Base-by-base conservation (phyloP, 2,888 invertebrate genomes). In the Argynnis bischoffii region DNA sequence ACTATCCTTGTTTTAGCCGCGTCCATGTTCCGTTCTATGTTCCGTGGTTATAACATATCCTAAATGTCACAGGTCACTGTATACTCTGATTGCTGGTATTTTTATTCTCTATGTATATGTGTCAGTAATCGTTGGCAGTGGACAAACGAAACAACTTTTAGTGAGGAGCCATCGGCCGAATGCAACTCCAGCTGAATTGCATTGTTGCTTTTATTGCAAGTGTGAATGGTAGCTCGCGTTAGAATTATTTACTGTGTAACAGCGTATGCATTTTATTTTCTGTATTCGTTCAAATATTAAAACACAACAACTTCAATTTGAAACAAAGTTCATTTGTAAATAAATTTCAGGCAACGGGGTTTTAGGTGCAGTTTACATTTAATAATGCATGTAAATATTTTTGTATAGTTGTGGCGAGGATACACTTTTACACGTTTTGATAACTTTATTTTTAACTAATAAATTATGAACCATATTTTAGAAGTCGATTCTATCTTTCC, bases 201-300 rank as follows among this genome's bases (percentile, higher is more conserved):
- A 89, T 89, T 90, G 90, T 89, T 88, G 87, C 83, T 91, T 92
- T 91, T 90, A 89, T 87, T 88, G 87, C 87, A 80, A 85, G 89
- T 86, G 86, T 81, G 86, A 85, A 89, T 89, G 84, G 84, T 82
- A 81, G 84, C 87, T 85, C 85, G 80, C 83, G 81, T 84, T 82
- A 82, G 89, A 91, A 90, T 90, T 92, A 91, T 91, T 91, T 89
- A 91, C 90, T 86, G 88, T 86, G 87, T 88, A 87, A 89, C 88
- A 87, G 83, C 86, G 84, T 86, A 87, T 87, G 88, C 86, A 88
- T 88, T 88, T 87, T 88, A 84, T 85, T 84, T 80, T 78, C 83
- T 85, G 82, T 81, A 78, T 84, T 77, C 18, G 53, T 66, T 55
- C 48, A 54, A 54, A 54, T 53, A 66, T 59, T 60, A 53, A 65